These are phyloP conservation scores for Eriosoma lanigerum DNA, from an alignment of 1,140 invertebrate genomes.

Conservation along the genomic window DNA sequence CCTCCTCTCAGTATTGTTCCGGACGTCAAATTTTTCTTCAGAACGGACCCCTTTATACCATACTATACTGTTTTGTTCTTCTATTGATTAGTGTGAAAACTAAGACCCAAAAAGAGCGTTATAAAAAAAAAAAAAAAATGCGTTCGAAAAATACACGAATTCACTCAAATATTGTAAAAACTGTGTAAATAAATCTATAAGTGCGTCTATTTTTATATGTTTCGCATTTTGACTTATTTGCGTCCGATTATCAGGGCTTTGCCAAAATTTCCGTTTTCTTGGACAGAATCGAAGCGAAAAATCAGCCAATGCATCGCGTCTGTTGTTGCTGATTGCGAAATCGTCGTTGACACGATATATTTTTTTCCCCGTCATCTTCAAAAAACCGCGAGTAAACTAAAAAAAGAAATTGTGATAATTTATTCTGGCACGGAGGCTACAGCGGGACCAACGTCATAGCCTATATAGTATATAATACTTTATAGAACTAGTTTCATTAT, in stretches of 20 bases:
- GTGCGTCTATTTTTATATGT: neutral
- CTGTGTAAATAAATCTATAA: neutral
- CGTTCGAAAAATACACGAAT: too few species aligned
- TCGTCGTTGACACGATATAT: neutral
- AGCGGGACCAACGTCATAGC: neutral
- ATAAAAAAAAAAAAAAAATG: too few species aligned
- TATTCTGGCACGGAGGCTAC: constrained; percentile 12
- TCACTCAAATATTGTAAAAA: too few species aligned
- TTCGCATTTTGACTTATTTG: neutral
- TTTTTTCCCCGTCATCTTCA: neutral
- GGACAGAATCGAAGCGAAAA: neutral
- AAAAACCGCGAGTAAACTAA: neutral
- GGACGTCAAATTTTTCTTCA: neutral
- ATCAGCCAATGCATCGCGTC: neutral
- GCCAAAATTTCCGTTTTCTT: neutral
- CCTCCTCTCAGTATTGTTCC: neutral
- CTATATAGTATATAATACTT: neutral
- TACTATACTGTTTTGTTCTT: neutral
- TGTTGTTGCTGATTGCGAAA: neutral
- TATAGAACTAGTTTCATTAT: neutral
- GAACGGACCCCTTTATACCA: neutral
- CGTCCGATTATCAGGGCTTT: neutral
- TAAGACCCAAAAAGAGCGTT: too few species aligned
- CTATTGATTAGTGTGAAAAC: too few species aligned
- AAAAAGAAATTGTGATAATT: constrained; percentile 1